phyloP scores from a whole-genome alignment of 2,113 vertebrate species.

The Mesembrinibis cayennensis region DNA sequence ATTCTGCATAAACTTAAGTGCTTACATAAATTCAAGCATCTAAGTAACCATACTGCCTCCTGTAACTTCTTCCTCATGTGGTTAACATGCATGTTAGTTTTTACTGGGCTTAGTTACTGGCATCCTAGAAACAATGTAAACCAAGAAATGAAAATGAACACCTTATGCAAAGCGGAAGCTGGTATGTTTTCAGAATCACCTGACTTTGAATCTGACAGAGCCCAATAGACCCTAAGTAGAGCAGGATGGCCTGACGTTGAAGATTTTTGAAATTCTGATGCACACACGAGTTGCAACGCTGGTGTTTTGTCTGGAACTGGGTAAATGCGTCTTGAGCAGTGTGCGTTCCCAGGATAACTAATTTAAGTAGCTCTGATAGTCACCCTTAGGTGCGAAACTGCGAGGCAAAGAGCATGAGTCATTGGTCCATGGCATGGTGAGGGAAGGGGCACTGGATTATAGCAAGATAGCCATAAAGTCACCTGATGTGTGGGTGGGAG shows the following conservation, averaged over 20 bases:
- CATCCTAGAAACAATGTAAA: background rate
- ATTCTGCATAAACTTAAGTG: constrained; percentile 4
- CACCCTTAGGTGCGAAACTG: background rate
- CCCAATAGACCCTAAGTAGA: accelerated
- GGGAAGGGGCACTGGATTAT: background rate
- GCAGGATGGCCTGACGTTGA: background rate
- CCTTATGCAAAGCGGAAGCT: background rate
- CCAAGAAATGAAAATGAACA: background rate
- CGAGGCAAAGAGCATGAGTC: background rate
- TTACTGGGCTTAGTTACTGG: background rate
- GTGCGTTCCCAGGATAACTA: background rate
- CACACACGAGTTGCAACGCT: accelerated
- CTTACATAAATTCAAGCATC: background rate
- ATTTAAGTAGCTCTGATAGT: background rate
- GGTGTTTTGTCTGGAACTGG: background rate
- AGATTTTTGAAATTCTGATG: background rate
- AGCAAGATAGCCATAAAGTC: background rate
- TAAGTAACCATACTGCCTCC: background rate
- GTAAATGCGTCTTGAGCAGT: background rate
- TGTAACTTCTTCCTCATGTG: background rate
- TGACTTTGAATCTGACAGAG: background rate
- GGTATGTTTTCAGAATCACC: background rate
- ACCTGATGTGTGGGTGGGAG: background rate
- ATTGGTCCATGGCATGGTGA: background rate
- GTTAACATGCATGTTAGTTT: background rate